phyloP scores from a whole-genome alignment of 2,797 vertebrate species.

The Myotis vivesi region DNA sequence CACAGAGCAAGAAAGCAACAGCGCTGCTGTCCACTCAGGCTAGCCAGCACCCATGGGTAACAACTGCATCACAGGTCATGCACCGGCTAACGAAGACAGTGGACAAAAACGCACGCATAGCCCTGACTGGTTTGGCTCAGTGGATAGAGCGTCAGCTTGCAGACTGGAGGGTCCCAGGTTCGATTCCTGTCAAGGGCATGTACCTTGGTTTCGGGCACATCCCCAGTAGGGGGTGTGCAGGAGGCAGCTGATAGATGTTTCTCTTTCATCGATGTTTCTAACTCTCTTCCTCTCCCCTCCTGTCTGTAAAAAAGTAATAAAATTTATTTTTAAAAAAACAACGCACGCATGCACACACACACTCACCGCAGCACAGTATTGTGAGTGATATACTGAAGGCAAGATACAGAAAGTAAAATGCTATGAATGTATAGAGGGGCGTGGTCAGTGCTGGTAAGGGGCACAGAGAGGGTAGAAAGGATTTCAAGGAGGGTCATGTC shows the following conservation, averaged over 20 bases:
- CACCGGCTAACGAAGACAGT: not conserved
- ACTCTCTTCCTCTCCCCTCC: too few species aligned
- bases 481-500: not conserved
- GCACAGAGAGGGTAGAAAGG: not conserved
- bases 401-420: not conserved
- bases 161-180: too few species aligned
- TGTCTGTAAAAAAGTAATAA: too few species aligned
- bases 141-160: too few species aligned
- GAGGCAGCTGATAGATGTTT: too few species aligned
- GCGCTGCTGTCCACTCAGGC: too few species aligned
- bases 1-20: not conserved
- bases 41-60: not conserved
- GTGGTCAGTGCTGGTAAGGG: not conserved
- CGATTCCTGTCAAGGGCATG: too few species aligned
- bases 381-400: not conserved
- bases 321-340: too few species aligned
- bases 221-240: too few species aligned
- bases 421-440: fast-evolving
- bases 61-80: not conserved
- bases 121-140: too few species aligned
- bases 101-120: not conserved
- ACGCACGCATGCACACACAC: not conserved
- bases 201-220: too few species aligned
- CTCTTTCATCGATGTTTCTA: too few species aligned
- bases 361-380: not conserved